These are phyloP conservation scores for Ursus arctos DNA, from an alignment of 2,113 vertebrate species.

Conservation along the genomic window DNA sequence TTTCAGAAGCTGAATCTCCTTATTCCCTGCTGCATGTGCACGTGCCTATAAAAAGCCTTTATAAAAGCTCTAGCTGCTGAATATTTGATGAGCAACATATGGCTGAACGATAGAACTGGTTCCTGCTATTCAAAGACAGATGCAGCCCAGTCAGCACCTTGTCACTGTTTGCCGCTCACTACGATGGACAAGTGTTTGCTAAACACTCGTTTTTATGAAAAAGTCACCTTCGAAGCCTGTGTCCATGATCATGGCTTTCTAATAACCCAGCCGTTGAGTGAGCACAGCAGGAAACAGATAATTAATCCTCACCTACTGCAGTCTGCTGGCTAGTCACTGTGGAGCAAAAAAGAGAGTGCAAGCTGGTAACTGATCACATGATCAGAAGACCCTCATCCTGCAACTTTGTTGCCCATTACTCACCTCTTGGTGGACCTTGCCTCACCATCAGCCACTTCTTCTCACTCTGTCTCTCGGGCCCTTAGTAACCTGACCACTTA, in stretches of 20 bases:
- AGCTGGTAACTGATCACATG: accelerated
- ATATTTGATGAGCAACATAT: slow-evolving; percentile 88
- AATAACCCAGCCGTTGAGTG: slow-evolving; percentile 58
- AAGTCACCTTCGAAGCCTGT: neutral
- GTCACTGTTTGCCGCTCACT: slow-evolving; percentile 34
- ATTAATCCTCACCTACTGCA: slow-evolving; percentile 33
- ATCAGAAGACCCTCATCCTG: neutral
- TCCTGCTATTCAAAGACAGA: slow-evolving; percentile 67
- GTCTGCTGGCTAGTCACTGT: slow-evolving; percentile 16
- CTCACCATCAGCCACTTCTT: neutral
- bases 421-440: neutral
- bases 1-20: neutral
- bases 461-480: neutral
- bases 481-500: neutral
- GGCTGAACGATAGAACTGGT: slow-evolving; percentile 73
- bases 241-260: neutral
- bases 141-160: slow-evolving; percentile 75
- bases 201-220: neutral
- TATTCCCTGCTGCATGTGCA: neutral
- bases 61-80: slow-evolving; percentile 70
- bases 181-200: neutral
- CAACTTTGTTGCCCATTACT: neutral
- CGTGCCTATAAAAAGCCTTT: slow-evolving; percentile 72
- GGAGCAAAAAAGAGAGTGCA: neutral
- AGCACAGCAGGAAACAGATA: slow-evolving; percentile 57